These are phyloP conservation scores for Ammodytes dubius DNA, from an alignment of 2,113 vertebrate species.

Conservation along the genomic window DNA sequence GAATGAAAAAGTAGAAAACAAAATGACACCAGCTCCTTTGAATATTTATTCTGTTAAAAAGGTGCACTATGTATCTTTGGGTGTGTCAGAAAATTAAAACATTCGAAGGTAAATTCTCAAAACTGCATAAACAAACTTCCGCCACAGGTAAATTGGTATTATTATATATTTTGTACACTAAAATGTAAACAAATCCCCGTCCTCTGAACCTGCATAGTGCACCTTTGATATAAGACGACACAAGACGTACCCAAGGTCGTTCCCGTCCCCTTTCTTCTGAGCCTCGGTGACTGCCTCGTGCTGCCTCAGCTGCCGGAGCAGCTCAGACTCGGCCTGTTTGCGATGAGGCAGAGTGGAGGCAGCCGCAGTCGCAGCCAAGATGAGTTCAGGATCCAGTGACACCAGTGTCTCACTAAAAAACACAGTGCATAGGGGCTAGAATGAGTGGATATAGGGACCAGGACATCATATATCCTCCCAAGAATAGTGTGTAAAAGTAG, in stretches of 20 bases:
- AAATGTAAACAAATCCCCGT: no score
- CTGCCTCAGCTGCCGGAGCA: slow-evolving; percentile 88
- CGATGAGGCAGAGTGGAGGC: slow-evolving; percentile 88
- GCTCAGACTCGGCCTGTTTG: slow-evolving; percentile 87
- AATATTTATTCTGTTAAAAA: neutral
- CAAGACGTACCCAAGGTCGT: slow-evolving; percentile 86
- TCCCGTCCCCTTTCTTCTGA: slow-evolving; percentile 77
- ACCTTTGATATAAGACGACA: neutral
- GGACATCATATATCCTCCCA: neutral
- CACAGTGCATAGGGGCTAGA: neutral
- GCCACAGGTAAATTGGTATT: no score
- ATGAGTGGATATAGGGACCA: neutral
- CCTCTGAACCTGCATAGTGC: no score
- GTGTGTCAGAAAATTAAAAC: no score
- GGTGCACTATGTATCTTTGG: no score
- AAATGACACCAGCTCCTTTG: neutral
- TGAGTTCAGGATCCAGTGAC: slow-evolving; percentile 84
- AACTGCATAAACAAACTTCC: no score
- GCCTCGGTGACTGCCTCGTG: slow-evolving; percentile 84
- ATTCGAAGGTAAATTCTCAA: no score
- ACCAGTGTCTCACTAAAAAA: slow-evolving; percentile 74
- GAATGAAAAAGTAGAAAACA: neutral
- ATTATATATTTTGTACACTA: no score
- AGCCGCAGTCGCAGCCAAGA: slow-evolving; percentile 89
- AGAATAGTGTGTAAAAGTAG: neutral